phyloP scores from a whole-genome alignment of 2,888 invertebrate genomes.

The Synanthedon andrenaeformis region DNA sequence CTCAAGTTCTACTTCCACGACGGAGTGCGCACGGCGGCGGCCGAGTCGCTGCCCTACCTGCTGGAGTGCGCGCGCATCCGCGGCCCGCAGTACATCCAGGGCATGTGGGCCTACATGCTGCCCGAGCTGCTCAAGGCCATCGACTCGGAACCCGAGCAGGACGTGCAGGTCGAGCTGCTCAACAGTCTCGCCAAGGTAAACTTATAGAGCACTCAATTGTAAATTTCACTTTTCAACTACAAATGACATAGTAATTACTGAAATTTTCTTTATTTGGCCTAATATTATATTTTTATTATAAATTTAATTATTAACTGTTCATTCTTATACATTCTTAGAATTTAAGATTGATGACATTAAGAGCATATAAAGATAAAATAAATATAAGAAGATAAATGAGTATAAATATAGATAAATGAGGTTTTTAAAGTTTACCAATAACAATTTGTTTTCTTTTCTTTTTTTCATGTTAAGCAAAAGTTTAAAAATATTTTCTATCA shows the following conservation, averaged over 20 bases:
- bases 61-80: constrained; percentile 88
- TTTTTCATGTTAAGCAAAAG: no score
- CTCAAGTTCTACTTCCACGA: constrained; percentile 95
- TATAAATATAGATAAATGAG: no score
- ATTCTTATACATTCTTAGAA: no score
- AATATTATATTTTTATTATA: background rate
- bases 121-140: constrained; percentile 89
- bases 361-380: no score
- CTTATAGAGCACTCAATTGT: no score
- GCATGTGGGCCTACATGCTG: constrained; percentile 90
- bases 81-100: constrained; percentile 74
- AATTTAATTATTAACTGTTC: no score
- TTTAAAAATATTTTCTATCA: background rate
- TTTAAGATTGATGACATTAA: no score
- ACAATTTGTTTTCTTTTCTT: no score
- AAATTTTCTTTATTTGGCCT: background rate
- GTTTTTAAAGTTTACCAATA: no score
- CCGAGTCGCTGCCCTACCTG: constrained; percentile 89
- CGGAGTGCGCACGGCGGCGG: constrained; percentile 91
- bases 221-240: no score
- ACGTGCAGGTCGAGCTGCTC: constrained; percentile 86
- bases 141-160: constrained; percentile 90
- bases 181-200: constrained; percentile 80
- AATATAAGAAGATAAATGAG: no score
- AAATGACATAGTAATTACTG: no score